Evolutionary conservation across 2,888 invertebrate genomes (phyloP).

Genomic region (Oscheius sp.): DNA sequence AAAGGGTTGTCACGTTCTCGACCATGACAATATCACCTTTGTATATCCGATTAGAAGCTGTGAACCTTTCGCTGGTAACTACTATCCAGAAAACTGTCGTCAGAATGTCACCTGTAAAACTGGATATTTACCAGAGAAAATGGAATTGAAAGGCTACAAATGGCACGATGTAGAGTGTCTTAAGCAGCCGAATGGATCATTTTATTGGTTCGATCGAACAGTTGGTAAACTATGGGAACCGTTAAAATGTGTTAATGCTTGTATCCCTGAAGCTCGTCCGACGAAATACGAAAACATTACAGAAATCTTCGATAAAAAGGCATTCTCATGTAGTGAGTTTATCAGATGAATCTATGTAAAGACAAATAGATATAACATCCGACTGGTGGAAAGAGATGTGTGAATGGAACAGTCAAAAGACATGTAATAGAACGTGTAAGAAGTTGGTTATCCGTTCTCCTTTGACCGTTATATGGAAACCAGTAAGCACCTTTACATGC

Average conservation of each 20-base stretch:
- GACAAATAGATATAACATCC: too few relatives aligned
- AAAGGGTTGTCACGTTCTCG: neutral
- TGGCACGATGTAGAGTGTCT: too few relatives aligned
- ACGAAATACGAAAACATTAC: too few relatives aligned
- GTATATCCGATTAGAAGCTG: neutral
- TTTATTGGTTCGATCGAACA: neutral
- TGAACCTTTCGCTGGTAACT: neutral
- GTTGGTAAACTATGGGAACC: neutral
- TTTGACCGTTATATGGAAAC: neutral
- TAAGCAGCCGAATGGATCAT: neutral
- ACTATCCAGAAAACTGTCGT: neutral
- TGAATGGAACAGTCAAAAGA: too few relatives aligned
- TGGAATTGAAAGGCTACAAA: too few relatives aligned
- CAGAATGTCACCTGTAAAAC: neutral
- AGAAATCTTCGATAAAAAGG: too few relatives aligned
- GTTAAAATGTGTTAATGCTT: neutral
- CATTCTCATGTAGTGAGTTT: too few relatives aligned
- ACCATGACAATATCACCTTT: neutral
- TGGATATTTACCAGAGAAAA: neutral
- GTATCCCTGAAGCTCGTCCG: neutral
- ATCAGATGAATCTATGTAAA: too few relatives aligned
- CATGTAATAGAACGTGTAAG: neutral
- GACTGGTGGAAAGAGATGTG: too few relatives aligned
- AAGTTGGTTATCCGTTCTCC: neutral
- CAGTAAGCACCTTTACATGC: neutral